A percentile compares a stretch with the other conserved stretches of the same genome.
Evolutionary conservation across 2,797 vertebrate genomes (phyloP).

Genomic region (Prunella strophiata): DNA sequence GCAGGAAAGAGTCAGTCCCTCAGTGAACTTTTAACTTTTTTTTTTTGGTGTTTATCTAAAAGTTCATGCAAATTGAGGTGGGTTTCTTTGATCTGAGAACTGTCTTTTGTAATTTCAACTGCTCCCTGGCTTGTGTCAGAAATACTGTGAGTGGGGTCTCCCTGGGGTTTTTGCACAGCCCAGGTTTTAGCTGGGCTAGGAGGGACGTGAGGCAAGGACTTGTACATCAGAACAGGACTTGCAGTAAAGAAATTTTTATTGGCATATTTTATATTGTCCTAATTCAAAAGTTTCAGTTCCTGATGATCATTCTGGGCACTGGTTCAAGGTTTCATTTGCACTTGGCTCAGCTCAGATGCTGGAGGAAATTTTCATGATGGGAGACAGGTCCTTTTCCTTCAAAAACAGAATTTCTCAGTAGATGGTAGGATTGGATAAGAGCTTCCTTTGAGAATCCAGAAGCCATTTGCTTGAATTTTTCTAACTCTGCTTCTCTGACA

Average conservation of each 20-base stretch:
- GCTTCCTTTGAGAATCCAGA: background rate
- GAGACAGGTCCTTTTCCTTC: conserved; percentile 26
- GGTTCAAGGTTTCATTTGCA: conserved; percentile 46
- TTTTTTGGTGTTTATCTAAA: conserved; percentile 33
- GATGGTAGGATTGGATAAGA: background rate
- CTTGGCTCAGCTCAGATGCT: conserved; percentile 34
- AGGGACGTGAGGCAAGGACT: background rate
- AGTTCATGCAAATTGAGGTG: conserved; percentile 33
- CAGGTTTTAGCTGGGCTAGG: background rate
- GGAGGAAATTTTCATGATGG: conserved; percentile 1
- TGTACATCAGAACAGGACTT: background rate
- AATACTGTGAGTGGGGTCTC: background rate
- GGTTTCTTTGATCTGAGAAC: conserved; percentile 45
- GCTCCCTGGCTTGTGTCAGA: conserved; percentile 48
- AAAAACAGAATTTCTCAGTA: background rate
- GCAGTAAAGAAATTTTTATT: conserved; percentile 19
- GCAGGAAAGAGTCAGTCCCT: conserved; percentile 13
- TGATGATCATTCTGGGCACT: conserved; percentile 22
- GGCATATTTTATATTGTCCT: conserved; percentile 26
- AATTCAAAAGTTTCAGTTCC: conserved; percentile 9
- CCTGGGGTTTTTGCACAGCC: background rate
- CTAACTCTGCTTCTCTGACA: background rate
- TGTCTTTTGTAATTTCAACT: conserved; percentile 39
- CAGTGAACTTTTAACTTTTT: background rate
- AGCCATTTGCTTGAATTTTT: background rate